Base-by-base conservation (phyloP, 2,888 invertebrate genomes). In the Tachystola acroxantha region DNA sequence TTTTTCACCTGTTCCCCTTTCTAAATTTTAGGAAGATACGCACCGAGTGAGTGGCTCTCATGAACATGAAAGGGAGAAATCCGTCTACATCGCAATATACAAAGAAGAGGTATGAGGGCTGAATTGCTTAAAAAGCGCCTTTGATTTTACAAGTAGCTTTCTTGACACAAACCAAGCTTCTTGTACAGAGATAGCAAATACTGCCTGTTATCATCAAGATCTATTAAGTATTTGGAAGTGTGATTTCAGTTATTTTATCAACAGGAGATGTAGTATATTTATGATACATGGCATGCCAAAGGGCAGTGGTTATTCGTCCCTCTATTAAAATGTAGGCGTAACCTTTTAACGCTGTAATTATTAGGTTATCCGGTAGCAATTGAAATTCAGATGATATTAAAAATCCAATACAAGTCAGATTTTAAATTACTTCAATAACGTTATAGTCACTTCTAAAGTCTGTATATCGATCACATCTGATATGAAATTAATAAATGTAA, bases 41-140 rank as follows among this genome's bases (percentile, higher is more conserved):
- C 30, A 42, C 47, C 56, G 45, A 62, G 54, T 66, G 53, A 67
- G 67, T 64, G 62, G 57, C 52, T 37, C 62, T 64, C 43, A 42
- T 36, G 14, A 43, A 60, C 56, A 57, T 67, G 56, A 67, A 67
- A 67, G 58, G 50, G 50, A 51, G 36, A 38, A 36, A 19, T 27
- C 27, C 35, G 27, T 26, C 31, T 22, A 29, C 34, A 22, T 26
- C 16, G 33, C 37, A 11, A 37, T 22, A 10, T 32, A 32, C 36
- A 37, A 37, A 24, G 33, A 33, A 10, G 5, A 19, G 22, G 27
- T 7, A 32, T 20, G 24, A n/a, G n/a, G 24, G n/a, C 19, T 19
- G 30, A 36, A 31, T 25, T 31, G 32, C 12, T 26, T 25, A 32
- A 32, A 32, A 26, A 24, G 20, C 16, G 30, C 20, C 24, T 31